A percentile compares a stretch with the other conserved stretches of the same genome.
Evolutionary conservation across 2,888 invertebrate species (phyloP).

Genomic region (Chironomus riparius): DNA sequence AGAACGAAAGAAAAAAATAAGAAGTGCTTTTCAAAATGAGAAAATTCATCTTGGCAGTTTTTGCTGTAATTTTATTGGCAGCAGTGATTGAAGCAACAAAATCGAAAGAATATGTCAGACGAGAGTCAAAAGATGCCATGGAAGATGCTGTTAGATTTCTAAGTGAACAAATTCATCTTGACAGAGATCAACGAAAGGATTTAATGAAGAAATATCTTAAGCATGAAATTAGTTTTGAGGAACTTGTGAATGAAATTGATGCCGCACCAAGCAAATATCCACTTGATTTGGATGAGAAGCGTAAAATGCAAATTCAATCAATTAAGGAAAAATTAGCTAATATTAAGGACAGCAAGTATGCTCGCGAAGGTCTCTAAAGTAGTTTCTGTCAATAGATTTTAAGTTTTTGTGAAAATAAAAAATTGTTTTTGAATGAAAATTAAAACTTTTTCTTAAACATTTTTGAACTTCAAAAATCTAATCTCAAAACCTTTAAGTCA

Average conservation of each 20-base stretch:
- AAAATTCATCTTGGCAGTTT: background rate
- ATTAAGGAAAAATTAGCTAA: background rate
- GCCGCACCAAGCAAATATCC: background rate
- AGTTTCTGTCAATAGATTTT: no score
- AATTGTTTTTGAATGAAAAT: background rate
- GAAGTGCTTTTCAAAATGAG: background rate
- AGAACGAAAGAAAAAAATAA: background rate
- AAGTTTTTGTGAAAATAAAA: background rate
- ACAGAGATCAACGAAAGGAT: background rate
- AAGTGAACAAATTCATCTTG: background rate
- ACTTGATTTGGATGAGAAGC: background rate
- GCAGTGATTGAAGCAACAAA: background rate
- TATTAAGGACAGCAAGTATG: background rate
- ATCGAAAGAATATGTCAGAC: background rate
- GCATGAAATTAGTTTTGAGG: background rate
- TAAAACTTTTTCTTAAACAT: no score
- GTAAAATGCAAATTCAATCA: background rate
- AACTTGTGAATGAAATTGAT: background rate
- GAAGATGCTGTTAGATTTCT: background rate
- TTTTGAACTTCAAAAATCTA: no score
- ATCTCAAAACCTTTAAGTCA: no score
- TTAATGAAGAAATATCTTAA: background rate
- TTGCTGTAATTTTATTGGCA: background rate
- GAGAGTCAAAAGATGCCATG: background rate
- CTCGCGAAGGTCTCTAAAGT: no score